A percentile compares a stretch with the other conserved stretches of the same genome.
phyloP scores from a whole-genome alignment of 1,140 invertebrate genomes.

The Lineus longissimus region DNA sequence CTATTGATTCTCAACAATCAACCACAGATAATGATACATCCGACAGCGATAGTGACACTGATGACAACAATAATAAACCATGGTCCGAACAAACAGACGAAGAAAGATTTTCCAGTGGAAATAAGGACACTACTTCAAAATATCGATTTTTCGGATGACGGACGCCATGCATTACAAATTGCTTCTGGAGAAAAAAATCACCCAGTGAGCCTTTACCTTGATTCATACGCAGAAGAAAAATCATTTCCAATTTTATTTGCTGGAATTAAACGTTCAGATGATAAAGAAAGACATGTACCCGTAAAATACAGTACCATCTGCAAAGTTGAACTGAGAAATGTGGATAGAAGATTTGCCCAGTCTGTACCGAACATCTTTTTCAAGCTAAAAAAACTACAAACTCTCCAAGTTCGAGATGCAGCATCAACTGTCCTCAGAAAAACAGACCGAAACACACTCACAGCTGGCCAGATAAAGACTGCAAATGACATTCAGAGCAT shows the following conservation, averaged over 20 bases:
- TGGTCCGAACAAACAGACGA: no score
- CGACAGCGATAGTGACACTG: not conserved
- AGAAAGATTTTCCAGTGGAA: no score
- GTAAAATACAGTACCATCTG: constrained; percentile 13
- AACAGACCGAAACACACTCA: constrained; percentile 5
- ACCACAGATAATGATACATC: not conserved
- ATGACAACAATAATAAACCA: not conserved
- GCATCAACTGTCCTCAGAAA: constrained; percentile 18
- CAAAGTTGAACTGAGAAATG: not conserved
- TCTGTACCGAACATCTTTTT: constrained; percentile 23
- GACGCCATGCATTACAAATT: constrained; percentile 15
- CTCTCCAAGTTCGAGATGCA: constrained; percentile 16
- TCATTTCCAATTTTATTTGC: constrained; percentile 23
- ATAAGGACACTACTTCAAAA: constrained; percentile 14
- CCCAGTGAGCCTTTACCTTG: constrained; percentile 12
- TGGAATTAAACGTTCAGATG: constrained; percentile 13
- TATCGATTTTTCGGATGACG: constrained; percentile 15
- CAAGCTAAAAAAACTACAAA: constrained; percentile 28
- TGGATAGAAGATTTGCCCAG: constrained; percentile 16
- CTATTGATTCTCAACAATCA: no score
- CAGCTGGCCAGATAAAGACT: constrained; percentile 18
- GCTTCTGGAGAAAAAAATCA: constrained; percentile 18
- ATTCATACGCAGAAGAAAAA: constrained; percentile 13
- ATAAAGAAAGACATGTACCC: constrained; percentile 9
- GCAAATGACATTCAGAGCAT: constrained; percentile 17